Evolutionary conservation across 2,888 invertebrate genomes (phyloP).

Genomic region (Meganola albula): DNA sequence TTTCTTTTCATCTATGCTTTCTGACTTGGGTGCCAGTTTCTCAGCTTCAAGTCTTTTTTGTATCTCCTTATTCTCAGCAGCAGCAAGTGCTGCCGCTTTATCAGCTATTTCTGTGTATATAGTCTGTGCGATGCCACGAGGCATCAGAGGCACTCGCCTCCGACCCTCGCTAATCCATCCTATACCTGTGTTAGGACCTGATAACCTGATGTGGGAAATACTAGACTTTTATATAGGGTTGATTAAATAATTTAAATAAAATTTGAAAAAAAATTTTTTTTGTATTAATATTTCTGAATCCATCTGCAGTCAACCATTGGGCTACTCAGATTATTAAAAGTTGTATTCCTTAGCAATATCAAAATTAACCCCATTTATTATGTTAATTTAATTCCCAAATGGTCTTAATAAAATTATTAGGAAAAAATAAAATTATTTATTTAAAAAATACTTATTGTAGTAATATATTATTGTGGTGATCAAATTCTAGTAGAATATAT

Average conservation of each 20-base stretch:
- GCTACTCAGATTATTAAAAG: too few relatives aligned
- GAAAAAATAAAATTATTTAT: too few relatives aligned
- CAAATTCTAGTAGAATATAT: too few relatives aligned
- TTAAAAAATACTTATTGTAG: too few relatives aligned
- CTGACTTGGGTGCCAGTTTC: slow-evolving; percentile 53
- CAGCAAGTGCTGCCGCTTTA: slow-evolving; percentile 79
- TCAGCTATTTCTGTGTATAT: slow-evolving; percentile 90
- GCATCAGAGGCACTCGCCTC: slow-evolving; percentile 88
- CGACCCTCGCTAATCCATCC: slow-evolving; percentile 95
- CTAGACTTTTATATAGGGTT: too few relatives aligned
- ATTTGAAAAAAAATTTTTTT: neutral
- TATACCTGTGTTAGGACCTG: slow-evolving; percentile 81
- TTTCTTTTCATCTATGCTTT: slow-evolving; percentile 46
- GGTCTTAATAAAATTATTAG: too few relatives aligned
- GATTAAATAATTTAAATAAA: neutral
- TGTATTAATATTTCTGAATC: too few relatives aligned
- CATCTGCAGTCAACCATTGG: too few relatives aligned
- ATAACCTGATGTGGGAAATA: slow-evolving; percentile 60
- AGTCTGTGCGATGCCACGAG: slow-evolving; percentile 90
- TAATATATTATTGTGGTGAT: too few relatives aligned
- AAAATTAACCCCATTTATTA: too few relatives aligned
- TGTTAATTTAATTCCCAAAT: too few relatives aligned
- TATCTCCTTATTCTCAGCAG: slow-evolving; percentile 58
- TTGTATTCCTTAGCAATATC: too few relatives aligned
- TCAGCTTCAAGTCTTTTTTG: slow-evolving; percentile 57